Evolutionary conservation across 2,113 vertebrate species (phyloP), one percentile per base, ranked within the genome.

Genomic region (Columba livia): DNA sequence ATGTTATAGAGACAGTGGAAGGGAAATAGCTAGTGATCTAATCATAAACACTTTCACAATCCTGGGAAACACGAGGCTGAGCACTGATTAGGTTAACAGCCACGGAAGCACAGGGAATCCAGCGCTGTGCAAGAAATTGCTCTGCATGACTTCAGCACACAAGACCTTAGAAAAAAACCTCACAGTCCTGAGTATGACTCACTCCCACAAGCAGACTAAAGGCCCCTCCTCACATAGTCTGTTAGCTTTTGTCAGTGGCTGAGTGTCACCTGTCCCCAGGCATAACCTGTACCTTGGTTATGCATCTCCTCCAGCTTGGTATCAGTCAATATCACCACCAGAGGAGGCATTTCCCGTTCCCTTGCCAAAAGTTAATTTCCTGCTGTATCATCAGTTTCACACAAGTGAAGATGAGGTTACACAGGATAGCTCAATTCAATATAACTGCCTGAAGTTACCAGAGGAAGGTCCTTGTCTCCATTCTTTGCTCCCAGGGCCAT

Each of bases 1-100:
- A 70, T 0, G 0, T 50, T 47, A 47, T 0, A 66, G 31, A 56
- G 66, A 71, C 14, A 72, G 2, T 38, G 25, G 82, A 79, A n/a
- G 58, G 15, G 29, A 70, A 74, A 64, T 0, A 74, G 19, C n/a
- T 58, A 71, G 31, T 21, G 32, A 12, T 34, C 18, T 93, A 50
- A 66, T 32, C 20, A 40, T 17, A 44, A 58, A 58, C 42, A 56
- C 3, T 5, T 23, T 42, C 51, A 48, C 11, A 65, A 15, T n/a
- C 1, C 9, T 62, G 26, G 54, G 72, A 83, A 95, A 70, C 60
- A 40, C 14, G 5, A 47, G 10, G 32, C 1, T 61, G 48, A 40
- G 34, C 26, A 61, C 51, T 11, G 6, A 23, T 53, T 53, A 65
- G 24, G 40, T 74, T 36, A 53, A 57, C 13, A 82, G 32, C 31